A percentile compares a stretch with the other conserved stretches of the same genome.
These are phyloP conservation scores for Notocelia uddmanniana DNA, from an alignment of 2,888 invertebrate species.

Conservation along the genomic window DNA sequence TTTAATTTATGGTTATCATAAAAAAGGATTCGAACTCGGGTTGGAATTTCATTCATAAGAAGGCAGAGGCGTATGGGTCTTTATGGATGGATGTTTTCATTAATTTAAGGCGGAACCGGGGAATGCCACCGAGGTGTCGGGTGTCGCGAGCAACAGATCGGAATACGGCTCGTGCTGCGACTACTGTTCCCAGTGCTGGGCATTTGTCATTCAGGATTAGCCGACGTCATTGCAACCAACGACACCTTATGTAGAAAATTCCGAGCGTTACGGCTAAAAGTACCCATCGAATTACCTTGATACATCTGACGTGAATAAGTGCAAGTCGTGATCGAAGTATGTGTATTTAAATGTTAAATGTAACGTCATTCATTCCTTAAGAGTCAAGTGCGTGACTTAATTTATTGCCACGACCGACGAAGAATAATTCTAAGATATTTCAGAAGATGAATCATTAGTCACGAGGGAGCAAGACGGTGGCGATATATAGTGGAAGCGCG, in stretches of 20 bases:
- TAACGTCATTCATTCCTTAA: slow-evolving; percentile 68
- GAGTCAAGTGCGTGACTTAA: slow-evolving; percentile 77
- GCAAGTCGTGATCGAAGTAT: slow-evolving; percentile 67
- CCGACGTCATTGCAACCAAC: slow-evolving; percentile 54
- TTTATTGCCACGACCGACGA: slow-evolving; percentile 76
- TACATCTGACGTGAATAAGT: slow-evolving; percentile 55
- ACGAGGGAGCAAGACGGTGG: slow-evolving; percentile 57
- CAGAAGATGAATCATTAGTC: slow-evolving; percentile 74
- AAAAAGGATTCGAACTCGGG: slow-evolving; percentile 83
- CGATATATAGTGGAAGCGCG: slow-evolving; percentile 55
- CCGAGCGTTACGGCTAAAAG: slow-evolving; percentile 41
- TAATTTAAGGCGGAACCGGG: slow-evolving; percentile 80
- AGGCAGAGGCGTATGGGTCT: slow-evolving; percentile 85
- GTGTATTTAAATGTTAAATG: slow-evolving; percentile 73
- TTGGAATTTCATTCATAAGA: slow-evolving; percentile 87
- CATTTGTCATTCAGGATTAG: slow-evolving; percentile 52
- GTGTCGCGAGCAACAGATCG: slow-evolving; percentile 67
- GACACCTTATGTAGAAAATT: slow-evolving; percentile 37
- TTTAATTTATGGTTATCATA: slow-evolving; percentile 83
- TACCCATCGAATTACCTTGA: slow-evolving; percentile 46
- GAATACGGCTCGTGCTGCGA: slow-evolving; percentile 72
- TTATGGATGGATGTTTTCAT: slow-evolving; percentile 85
- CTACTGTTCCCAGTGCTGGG: slow-evolving; percentile 65
- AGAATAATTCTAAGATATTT: slow-evolving; percentile 75
- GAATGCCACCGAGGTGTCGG: slow-evolving; percentile 77